Evolutionary conservation across 2,888 invertebrate genomes (phyloP).

Genomic region (Philereme vetulata): DNA sequence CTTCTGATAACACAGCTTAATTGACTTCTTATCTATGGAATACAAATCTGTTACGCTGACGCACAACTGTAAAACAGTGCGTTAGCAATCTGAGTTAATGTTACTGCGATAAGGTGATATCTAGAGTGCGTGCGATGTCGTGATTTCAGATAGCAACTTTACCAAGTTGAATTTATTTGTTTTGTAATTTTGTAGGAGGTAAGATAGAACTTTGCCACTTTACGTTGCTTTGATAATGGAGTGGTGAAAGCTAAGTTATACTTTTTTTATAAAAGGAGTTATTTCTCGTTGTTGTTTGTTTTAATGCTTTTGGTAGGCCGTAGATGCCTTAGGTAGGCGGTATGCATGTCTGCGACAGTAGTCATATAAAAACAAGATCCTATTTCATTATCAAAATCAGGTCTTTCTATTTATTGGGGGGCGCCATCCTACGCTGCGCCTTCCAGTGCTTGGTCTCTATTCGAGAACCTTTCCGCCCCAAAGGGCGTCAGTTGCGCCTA

Average conservation of each 20-base stretch:
- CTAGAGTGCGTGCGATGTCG: conserved; percentile 43
- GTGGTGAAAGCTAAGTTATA: background rate
- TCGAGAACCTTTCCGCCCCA: no score
- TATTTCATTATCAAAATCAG: no score
- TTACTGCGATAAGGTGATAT: conserved; percentile 46
- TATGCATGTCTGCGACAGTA: no score
- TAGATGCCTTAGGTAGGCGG: no score
- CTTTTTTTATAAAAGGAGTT: no score
- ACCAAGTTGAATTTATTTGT: conserved; percentile 30
- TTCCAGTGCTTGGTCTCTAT: no score
- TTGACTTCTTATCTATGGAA: conserved; percentile 47
- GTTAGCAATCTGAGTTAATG: conserved; percentile 44
- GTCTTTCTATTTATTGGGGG: no score
- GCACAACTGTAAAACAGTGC: conserved; percentile 42
- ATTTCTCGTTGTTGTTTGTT: no score
- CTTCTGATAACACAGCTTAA: conserved; percentile 33
- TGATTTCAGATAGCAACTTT: conserved; percentile 36
- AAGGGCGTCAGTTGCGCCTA: no score
- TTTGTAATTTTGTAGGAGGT: conserved; percentile 28
- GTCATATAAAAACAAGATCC: no score
- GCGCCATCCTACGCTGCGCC: no score
- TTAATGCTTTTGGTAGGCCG: no score
- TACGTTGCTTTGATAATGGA: conserved; percentile 12
- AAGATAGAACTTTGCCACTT: conserved; percentile 14
- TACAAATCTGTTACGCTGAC: conserved; percentile 52